phyloP scores from a whole-genome alignment of 2,113 vertebrate species.

The Forbesichthys papilliferus region DNA sequence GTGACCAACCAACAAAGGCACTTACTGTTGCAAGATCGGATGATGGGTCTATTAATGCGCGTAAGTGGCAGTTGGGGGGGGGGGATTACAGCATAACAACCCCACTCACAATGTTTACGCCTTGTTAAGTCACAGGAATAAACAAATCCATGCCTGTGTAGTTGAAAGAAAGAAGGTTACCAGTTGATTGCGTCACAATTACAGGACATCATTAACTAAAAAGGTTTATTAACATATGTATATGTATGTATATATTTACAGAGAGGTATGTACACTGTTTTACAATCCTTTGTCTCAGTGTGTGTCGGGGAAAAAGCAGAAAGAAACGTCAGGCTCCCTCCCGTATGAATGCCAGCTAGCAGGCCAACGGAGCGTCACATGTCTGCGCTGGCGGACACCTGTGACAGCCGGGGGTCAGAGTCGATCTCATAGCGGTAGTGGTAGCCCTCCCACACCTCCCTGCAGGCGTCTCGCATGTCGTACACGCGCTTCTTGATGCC shows the following conservation, averaged over 20 bases:
- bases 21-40: slow-evolving; percentile 37
- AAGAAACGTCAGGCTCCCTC: not conserved
- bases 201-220: not conserved
- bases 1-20: slow-evolving; percentile 37
- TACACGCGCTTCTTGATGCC: slow-evolving; percentile 80
- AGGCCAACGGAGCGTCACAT: slow-evolving; percentile 49
- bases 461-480: slow-evolving; percentile 76
- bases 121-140: too few species aligned
- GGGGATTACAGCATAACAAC: too few species aligned
- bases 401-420: slow-evolving; percentile 72
- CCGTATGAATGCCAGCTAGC: slow-evolving; percentile 11
- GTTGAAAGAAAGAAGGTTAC: too few species aligned
- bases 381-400: slow-evolving; percentile 67
- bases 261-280: slow-evolving; percentile 63
- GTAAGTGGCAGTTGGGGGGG: not conserved
- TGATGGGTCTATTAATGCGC: not conserved
- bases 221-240: slow-evolving; percentile 24
- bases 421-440: slow-evolving; percentile 80
- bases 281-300: slow-evolving; percentile 41
- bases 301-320: slow-evolving; percentile 36
- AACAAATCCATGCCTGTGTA: too few species aligned
- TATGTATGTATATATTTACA: slow-evolving; percentile 54
- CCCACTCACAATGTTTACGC: too few species aligned
- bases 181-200: too few species aligned
- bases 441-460: slow-evolving; percentile 80